phyloP scores from a whole-genome alignment of 2,113 vertebrate genomes.

The Calcarius ornatus region DNA sequence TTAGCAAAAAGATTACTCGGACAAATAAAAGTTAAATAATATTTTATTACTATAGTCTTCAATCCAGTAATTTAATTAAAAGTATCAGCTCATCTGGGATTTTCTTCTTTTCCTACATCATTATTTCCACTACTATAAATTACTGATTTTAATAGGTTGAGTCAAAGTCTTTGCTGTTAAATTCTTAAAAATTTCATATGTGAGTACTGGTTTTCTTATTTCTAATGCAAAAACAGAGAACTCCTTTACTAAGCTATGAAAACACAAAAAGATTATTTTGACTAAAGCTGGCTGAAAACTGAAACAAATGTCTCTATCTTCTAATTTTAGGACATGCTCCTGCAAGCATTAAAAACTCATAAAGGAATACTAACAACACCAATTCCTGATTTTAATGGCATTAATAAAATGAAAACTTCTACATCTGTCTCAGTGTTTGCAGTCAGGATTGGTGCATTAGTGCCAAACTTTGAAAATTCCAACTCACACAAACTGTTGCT shows the following conservation, averaged over 20 bases:
- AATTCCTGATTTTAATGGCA: conserved; percentile 26
- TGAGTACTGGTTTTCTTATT: neutral
- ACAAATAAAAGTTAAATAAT: neutral
- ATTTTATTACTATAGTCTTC: neutral
- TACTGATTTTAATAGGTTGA: neutral
- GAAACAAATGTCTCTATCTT: neutral
- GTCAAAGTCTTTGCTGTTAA: neutral
- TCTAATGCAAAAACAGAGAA: neutral
- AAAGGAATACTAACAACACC: neutral
- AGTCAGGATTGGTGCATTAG: neutral
- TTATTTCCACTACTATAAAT: neutral
- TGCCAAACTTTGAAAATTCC: conserved; percentile 32
- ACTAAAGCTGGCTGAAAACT: neutral
- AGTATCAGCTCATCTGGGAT: neutral
- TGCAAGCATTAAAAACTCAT: neutral
- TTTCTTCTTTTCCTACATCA: neutral
- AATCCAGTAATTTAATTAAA: neutral
- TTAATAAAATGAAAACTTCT: conserved; percentile 29
- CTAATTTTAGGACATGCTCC: neutral
- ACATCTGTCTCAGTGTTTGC: conserved; percentile 31
- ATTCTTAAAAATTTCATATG: neutral
- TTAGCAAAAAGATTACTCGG: neutral
- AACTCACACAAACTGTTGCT: conserved; percentile 38
- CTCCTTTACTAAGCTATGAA: neutral
- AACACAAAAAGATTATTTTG: neutral